These are phyloP conservation scores for Perizoma affinitatum DNA, from an alignment of 2,888 invertebrate genomes.

Conservation along the genomic window DNA sequence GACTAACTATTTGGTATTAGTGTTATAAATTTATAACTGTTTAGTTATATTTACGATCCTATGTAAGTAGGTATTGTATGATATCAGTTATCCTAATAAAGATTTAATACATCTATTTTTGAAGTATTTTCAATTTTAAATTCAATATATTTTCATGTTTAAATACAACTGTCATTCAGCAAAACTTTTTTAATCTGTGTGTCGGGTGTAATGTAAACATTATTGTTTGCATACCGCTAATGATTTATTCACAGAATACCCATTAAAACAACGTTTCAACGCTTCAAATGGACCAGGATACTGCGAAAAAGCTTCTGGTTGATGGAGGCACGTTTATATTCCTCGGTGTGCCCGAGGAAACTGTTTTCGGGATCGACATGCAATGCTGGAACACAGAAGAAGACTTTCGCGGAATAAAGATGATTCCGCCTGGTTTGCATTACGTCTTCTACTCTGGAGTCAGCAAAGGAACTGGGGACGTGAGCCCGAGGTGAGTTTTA, in stretches of 20 bases:
- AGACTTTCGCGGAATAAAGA: constrained; percentile 97
- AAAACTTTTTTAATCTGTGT: constrained; percentile 13
- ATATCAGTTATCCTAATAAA: too few relatives aligned
- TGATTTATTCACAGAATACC: constrained; percentile 43
- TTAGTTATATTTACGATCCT: too few relatives aligned
- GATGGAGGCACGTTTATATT: constrained; percentile 94
- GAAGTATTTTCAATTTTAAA: too few relatives aligned
- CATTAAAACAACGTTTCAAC: not conserved
- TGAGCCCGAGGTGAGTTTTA: constrained; percentile 85
- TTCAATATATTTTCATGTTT: too few relatives aligned
- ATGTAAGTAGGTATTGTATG: too few relatives aligned
- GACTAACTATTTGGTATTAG: too few relatives aligned
- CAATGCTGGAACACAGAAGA: constrained; percentile 93
- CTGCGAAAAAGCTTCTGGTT: constrained; percentile 89
- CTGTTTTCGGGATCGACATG: constrained; percentile 98
- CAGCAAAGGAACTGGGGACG: constrained; percentile 85
- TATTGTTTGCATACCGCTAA: constrained; percentile 44
- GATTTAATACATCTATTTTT: too few relatives aligned
- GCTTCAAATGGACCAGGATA: constrained; percentile 87
- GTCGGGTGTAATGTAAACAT: constrained; percentile 58
- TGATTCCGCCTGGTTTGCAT: constrained; percentile 99
- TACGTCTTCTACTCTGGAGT: constrained; percentile 94
- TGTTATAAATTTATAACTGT: too few relatives aligned
- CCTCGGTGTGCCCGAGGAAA: constrained; percentile 93
- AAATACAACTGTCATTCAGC: too few relatives aligned